Percentiles rank a stretch among this genome's conserved stretches.
Evolutionary conservation across 2,797 vertebrate genomes (phyloP).

Genomic region (Gephyroberyx darwinii): DNA sequence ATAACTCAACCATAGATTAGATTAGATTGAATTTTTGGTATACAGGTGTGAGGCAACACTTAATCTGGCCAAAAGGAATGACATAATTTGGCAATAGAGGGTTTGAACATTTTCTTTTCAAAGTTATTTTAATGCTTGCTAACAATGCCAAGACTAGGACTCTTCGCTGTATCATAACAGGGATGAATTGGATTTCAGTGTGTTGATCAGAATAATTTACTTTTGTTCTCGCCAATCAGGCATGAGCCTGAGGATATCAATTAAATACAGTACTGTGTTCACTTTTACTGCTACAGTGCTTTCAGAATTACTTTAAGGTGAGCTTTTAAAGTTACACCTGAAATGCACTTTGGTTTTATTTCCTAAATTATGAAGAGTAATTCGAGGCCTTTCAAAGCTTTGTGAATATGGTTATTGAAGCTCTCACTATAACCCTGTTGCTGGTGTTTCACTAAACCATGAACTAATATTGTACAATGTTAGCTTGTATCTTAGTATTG

Average conservation of each 20-base stretch:
- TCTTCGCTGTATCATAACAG: not conserved
- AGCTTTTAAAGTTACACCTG: conserved; percentile 3
- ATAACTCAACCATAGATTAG: too few relatives aligned
- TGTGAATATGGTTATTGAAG: too few relatives aligned
- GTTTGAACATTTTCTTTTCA: not conserved
- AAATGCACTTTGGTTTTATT: conserved; percentile 12
- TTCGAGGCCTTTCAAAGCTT: too few relatives aligned
- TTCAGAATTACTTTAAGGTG: not conserved
- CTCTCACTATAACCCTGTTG: too few relatives aligned
- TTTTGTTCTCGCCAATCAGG: not conserved
- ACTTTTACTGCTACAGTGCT: conserved; percentile 18
- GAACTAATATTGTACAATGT: too few relatives aligned
- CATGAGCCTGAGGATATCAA: too few relatives aligned
- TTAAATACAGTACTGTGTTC: not conserved
- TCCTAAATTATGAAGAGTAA: too few relatives aligned
- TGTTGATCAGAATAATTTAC: not conserved
- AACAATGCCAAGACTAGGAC: not conserved
- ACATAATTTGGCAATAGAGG: not conserved
- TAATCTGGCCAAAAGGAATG: not conserved
- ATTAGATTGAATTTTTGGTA: too few relatives aligned
- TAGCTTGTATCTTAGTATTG: too few relatives aligned
- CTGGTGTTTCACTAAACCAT: too few relatives aligned
- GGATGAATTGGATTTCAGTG: too few relatives aligned
- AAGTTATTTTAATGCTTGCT: not conserved
- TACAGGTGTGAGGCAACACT: not conserved